Base-by-base conservation (phyloP, 2,113 vertebrate genomes). In the Peromyscus maniculatus region DNA sequence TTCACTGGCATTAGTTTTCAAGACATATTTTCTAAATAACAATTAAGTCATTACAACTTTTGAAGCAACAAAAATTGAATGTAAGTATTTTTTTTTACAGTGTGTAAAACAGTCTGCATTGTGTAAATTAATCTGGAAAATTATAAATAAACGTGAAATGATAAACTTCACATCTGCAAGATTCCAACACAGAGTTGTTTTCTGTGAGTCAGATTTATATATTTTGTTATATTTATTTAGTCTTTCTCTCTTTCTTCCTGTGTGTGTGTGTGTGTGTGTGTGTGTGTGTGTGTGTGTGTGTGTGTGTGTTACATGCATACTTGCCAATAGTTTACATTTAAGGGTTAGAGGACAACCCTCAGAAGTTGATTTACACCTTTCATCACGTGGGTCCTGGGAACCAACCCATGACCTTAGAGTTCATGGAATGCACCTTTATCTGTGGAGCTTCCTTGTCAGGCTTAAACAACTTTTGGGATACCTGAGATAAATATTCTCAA, bases 51-150 rank as follows among this genome's bases (percentile, higher is more conserved):
- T 36, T 75, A 82, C 93, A 93, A 84, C 39, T 67, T 90, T 92
- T 19, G 0, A 90, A 82, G 39, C 4, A 95, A 72, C n/a, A 24
- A 62, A 59, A 71, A 46, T 43, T 64, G 28, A 80, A 77, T 64
- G 24, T n/a, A 79, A 87, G 39, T 52, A 64, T 46, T 92, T 80
- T 46, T 92, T 80, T 74, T 95, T 97, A 72, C 71, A 49, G 2
- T 64, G 1, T 88, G 0, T 75, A 79, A 79, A 72, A 39, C 55
- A 67, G 7, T 1, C 8, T 2, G 80, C 1, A 5, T 77, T 75
- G 1, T 67, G 15, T 59, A 91, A 31, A 49, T 93, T 74, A 96
- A 33, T 57, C 31, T 93, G 22, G 4, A 75, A 77, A 95, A 59
- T 49, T 66, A 62, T 3, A 83, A 84, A 79, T 46, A 71, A 84